Conservation (phyloP, 2,797 vertebrate species). For the Pygocentrus nattereri region DNA sequence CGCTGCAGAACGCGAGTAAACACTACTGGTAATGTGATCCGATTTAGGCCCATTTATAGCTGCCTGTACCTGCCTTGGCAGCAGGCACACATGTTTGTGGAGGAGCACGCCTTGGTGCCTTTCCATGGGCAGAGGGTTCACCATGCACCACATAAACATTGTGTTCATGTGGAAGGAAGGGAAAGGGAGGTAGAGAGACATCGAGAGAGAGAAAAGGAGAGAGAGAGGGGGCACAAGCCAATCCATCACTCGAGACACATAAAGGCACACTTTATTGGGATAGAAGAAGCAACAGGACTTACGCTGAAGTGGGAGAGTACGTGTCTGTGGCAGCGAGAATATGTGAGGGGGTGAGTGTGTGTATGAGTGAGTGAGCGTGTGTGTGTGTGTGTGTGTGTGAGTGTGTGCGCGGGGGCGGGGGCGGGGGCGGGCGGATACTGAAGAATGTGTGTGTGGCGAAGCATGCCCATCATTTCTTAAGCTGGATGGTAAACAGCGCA, state of each 20-base stretch:
- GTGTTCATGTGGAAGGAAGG: constrained; percentile 55
- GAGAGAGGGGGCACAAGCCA: constrained; percentile 7
- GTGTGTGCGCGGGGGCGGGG: constrained; percentile 41
- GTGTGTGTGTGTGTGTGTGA: constrained; percentile 42
- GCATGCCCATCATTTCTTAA: constrained; percentile 76
- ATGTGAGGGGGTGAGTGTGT: neutral
- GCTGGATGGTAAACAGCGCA: constrained; percentile 80
- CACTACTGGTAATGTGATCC: constrained; percentile 66
- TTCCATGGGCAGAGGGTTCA: constrained; percentile 65
- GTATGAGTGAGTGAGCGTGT: constrained; percentile 22
- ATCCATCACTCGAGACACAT: constrained; percentile 24
- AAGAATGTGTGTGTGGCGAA: constrained; percentile 78
- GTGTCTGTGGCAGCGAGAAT: constrained; percentile 12
- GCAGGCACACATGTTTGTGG: constrained; percentile 68
- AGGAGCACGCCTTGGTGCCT: constrained; percentile 65
- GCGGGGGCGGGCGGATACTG: constrained; percentile 73
- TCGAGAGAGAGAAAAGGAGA: constrained; percentile 14
- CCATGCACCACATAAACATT: constrained; percentile 50
- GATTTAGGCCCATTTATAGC: constrained; percentile 72
- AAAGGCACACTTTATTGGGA: constrained; percentile 75
- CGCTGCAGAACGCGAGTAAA: constrained; percentile 69
- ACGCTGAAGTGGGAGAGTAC: constrained; percentile 44
- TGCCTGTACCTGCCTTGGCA: constrained; percentile 71
- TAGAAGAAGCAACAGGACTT: constrained; percentile 68
- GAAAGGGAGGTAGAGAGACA: constrained; percentile 24